These are phyloP conservation scores for Chorisops tibialis DNA, from an alignment of 2,888 invertebrate genomes.

Conservation along the genomic window DNA sequence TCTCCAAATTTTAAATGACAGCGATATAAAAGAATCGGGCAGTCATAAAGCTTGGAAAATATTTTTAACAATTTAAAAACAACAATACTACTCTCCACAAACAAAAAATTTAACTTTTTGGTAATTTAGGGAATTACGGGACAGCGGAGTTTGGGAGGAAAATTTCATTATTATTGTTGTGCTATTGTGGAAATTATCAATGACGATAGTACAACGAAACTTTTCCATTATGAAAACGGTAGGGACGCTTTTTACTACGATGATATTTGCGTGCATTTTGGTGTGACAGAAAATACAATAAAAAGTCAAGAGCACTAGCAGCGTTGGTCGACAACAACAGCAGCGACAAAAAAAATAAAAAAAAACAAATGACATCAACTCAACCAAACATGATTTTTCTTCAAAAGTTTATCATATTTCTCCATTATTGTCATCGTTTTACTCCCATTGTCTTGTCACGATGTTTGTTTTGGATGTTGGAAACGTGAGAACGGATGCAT, in stretches of 20 bases:
- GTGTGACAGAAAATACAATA: conserved; percentile 27
- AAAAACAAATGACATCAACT: not conserved
- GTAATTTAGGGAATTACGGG: conserved; percentile 17
- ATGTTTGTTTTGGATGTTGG: conserved; percentile 12
- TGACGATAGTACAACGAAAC: not conserved
- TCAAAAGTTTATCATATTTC: conserved; percentile 16
- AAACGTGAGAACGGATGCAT: conserved; percentile 30
- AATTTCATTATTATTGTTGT: not conserved
- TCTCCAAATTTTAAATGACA: not conserved
- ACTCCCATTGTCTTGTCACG: conserved; percentile 16
- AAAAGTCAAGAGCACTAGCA: conserved; percentile 7
- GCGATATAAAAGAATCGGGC: not conserved
- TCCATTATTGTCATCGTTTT: conserved; percentile 22
- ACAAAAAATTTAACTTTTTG: not conserved
- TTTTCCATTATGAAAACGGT: not conserved
- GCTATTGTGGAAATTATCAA: conserved; percentile 5
- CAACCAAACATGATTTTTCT: conserved; percentile 21
- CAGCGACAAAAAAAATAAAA: not conserved
- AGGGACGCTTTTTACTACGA: not conserved
- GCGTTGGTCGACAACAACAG: not conserved
- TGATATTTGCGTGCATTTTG: conserved; percentile 27
- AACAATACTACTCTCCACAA: conserved; percentile 6
- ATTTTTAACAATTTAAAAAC: conserved; percentile 12
- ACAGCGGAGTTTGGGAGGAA: conserved; percentile 16
- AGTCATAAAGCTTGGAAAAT: conserved; percentile 5